phyloP scores from a whole-genome alignment of 1,140 invertebrate genomes.

The Zaprionus camerounensis region DNA sequence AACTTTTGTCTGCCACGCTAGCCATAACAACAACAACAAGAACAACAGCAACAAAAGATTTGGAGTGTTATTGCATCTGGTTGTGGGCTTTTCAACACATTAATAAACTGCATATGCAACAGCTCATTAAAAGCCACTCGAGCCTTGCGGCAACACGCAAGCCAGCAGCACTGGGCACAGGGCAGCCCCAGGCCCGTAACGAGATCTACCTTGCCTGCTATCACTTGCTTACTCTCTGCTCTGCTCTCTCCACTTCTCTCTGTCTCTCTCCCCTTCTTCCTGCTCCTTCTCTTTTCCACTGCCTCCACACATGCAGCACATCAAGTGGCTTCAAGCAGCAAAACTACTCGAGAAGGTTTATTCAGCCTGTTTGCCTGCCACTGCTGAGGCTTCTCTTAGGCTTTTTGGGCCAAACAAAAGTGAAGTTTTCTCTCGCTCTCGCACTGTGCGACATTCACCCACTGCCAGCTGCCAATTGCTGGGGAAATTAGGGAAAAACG shows the following conservation, averaged over 20 bases:
- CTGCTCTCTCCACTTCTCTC: background rate
- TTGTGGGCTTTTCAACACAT: constrained; percentile 69
- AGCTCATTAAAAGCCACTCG: constrained; percentile 80
- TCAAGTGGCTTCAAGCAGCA: constrained; percentile 52
- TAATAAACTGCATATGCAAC: constrained; percentile 81
- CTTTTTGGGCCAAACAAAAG: constrained; percentile 80
- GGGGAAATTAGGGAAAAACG: constrained; percentile 67
- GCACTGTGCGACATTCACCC: constrained; percentile 70
- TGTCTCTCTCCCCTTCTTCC: background rate
- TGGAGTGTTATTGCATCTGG: constrained; percentile 15
- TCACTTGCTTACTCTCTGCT: background rate
- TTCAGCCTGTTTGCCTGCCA: constrained; percentile 36
- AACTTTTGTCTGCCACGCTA: constrained; percentile 31
- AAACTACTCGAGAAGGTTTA: constrained; percentile 49
- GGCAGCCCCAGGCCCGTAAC: constrained; percentile 9
- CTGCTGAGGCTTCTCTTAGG: constrained; percentile 26
- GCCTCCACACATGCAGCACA: constrained; percentile 11
- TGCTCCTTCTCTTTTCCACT: background rate
- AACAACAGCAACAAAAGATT: constrained; percentile 9
- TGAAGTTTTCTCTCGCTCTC: constrained; percentile 50
- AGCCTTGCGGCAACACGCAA: constrained; percentile 56
- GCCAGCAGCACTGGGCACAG: background rate
- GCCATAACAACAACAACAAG: constrained; percentile 14
- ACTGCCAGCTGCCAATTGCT: constrained; percentile 60
- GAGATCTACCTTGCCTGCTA: background rate